Percentiles rank a stretch among this genome's conserved stretches.
Conservation (phyloP, 35 echinoderm and acorn worm genomes). For the Apostichopus japonicus region DNA sequence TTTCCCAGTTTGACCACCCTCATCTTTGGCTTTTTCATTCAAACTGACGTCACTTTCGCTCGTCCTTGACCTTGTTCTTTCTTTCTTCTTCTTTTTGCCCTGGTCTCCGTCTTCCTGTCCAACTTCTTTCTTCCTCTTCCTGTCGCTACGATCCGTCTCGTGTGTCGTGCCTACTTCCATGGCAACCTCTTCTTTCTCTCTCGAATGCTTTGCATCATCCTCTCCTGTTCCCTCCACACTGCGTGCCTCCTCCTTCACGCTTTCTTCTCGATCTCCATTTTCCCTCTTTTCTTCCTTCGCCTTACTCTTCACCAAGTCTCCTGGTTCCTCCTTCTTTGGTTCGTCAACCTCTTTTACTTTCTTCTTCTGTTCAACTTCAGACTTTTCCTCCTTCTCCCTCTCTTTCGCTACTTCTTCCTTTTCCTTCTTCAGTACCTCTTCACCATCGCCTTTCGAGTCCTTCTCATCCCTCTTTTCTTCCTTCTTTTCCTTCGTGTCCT, state of each 20-base stretch:
- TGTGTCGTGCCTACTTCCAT: not conserved
- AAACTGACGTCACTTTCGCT: not conserved
- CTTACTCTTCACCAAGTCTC: not conserved
- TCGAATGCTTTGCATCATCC: not conserved
- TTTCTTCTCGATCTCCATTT: not conserved
- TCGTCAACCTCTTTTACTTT: not conserved
- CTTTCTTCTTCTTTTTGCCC: not conserved
- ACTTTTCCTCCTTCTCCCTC: not conserved
- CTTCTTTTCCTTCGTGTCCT: not conserved
- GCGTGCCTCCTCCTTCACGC: not conserved
- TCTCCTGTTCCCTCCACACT: not conserved
- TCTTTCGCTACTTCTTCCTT: slow-evolving; percentile 5
- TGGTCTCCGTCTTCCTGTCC: not conserved
- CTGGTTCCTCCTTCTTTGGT: not conserved
- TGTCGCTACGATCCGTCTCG: not conserved
- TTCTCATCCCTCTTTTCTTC: not conserved
- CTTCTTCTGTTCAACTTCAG: not conserved
- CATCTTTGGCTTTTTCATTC: not conserved
- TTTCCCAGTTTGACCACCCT: not conserved
- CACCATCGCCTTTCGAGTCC: not conserved
- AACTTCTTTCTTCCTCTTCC: not conserved
- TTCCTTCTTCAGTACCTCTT: not conserved
- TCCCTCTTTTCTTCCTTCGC: not conserved
- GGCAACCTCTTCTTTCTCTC: not conserved
- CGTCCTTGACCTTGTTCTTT: not conserved